Evolutionary conservation across 2,113 vertebrate species (phyloP).

Genomic region (Gasterosteus aculeatus): DNA sequence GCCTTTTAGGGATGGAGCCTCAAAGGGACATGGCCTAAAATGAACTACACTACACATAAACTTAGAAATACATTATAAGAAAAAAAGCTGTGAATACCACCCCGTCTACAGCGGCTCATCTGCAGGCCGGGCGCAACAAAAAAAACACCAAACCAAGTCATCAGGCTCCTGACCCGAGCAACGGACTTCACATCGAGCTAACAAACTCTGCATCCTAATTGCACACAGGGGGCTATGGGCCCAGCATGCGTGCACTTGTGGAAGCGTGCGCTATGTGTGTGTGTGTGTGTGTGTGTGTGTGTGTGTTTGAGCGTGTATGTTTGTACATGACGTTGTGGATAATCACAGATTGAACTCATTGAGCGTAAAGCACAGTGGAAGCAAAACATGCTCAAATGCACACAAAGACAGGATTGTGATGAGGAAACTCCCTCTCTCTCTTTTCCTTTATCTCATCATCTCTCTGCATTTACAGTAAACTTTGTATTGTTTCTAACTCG

Average conservation of each 20-base stretch:
- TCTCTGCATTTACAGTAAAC: not conserved
- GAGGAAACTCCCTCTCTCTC: constrained; percentile 19
- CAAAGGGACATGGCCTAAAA: too few species aligned
- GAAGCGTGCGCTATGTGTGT: not conserved
- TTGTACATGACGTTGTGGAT: constrained; percentile 66
- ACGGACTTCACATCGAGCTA: constrained; percentile 68
- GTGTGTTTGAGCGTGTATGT: not conserved
- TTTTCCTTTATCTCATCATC: constrained; percentile 11
- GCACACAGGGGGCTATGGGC: constrained; percentile 56
- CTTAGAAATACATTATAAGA: too few species aligned
- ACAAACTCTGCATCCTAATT: constrained; percentile 61
- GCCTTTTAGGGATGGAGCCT: too few species aligned
- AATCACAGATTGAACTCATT: constrained; percentile 69
- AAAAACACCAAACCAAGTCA: constrained; percentile 52
- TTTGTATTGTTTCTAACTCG: not conserved
- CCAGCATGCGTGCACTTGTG: constrained; percentile 13
- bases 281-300: constrained; percentile 16
- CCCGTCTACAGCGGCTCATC: constrained; percentile 16
- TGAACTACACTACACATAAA: too few species aligned
- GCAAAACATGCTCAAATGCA: constrained; percentile 45
- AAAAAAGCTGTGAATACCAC: not conserved
- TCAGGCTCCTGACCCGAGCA: constrained; percentile 58
- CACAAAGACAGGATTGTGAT: constrained; percentile 67
- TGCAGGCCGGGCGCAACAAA: constrained; percentile 34
- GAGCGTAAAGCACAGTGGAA: constrained; percentile 60